Evolutionary conservation across 2,113 vertebrate species (phyloP), one percentile per base, ranked within the genome.

Genomic region (Prochilodus magdalenae): DNA sequence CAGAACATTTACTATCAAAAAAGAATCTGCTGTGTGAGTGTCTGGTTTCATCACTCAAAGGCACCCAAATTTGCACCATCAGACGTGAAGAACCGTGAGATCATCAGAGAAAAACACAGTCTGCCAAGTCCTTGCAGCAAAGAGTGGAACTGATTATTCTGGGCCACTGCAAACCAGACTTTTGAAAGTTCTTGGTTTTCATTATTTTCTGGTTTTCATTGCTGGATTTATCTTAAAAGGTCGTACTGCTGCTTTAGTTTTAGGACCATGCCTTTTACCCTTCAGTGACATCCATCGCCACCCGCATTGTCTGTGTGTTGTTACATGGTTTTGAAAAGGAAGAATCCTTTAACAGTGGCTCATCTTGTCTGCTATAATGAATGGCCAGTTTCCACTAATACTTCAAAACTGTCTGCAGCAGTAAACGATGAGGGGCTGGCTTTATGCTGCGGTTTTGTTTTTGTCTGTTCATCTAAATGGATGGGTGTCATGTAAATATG

Each of bases 331-430:
- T 33, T 49, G 36, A 29, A 62, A 24, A 71, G 73, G 72, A 29
- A 66, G 26, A 24, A 69, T 81, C 62, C 26, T 79, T 75, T 63
- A 67, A 72, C 18, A 29, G 1, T 63, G 67, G 27, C 66, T 81
- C 77, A 62, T 83, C 73, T 47, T 66, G 87, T 91, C 88, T 90
- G 62, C 40, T 88, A 71, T 82, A 92, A 95, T 94, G 92, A 94
- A 93, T 94, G 93, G 86, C 88, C 85, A 89, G 94, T 65, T 93
- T 93, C 86, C 87, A 88, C 91, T 93, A 94, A 95, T 91, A 91
- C 91, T 93, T 70, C 53, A 24, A 93, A 95, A 92, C 90, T 91
- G 93, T 88, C 83, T 87, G 84, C 83, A 63, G 73, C 89, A 89
- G 89, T 93, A 93, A 92, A 93, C 94, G 92, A 90, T 89, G 92